Conservation (phyloP, 1,140 invertebrate species). For the Zaprionus nigranus region DNA sequence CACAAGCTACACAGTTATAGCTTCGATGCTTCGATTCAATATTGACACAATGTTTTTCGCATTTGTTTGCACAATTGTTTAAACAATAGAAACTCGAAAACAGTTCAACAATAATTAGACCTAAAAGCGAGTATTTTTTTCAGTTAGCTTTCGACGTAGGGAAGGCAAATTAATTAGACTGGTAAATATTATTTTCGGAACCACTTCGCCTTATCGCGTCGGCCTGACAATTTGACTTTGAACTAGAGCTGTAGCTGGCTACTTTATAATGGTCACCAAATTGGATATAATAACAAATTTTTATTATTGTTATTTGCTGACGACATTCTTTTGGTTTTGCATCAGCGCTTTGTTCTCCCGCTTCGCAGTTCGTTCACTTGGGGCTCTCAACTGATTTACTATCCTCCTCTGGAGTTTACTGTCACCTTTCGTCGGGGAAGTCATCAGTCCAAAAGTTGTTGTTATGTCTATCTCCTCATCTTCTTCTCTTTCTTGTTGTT, state of each 20-base stretch:
- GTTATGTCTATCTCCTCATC: constrained; percentile 39
- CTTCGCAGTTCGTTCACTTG: constrained; percentile 65
- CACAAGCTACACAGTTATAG: constrained; percentile 36
- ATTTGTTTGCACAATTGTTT: constrained; percentile 59
- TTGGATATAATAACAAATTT: constrained; percentile 7
- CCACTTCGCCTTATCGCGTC: constrained; percentile 24
- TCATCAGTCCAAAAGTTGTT: constrained; percentile 49
- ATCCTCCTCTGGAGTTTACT: constrained; percentile 19
- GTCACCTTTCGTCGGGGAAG: constrained; percentile 43
- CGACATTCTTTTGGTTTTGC: constrained; percentile 6
- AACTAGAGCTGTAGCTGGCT: neutral
- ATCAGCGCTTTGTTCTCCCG: constrained; percentile 2
- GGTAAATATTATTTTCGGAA: constrained; percentile 68
- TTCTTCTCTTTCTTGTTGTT: constrained; percentile 40
- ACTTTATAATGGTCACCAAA: neutral
- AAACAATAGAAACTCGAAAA: constrained; percentile 45
- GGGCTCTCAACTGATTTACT: constrained; percentile 23
- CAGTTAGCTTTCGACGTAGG: neutral
- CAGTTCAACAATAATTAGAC: constrained; percentile 61
- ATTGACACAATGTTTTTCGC: constrained; percentile 25
- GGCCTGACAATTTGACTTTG: constrained; percentile 8
- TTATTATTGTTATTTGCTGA: constrained; percentile 1
- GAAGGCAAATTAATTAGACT: constrained; percentile 45
- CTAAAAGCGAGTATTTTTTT: constrained; percentile 28
- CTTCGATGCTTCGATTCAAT: constrained; percentile 39